Percentiles rank a stretch among this genome's conserved stretches.
Conservation (phyloP, 2,797 vertebrate genomes). For the Tiaroga cobitis region DNA sequence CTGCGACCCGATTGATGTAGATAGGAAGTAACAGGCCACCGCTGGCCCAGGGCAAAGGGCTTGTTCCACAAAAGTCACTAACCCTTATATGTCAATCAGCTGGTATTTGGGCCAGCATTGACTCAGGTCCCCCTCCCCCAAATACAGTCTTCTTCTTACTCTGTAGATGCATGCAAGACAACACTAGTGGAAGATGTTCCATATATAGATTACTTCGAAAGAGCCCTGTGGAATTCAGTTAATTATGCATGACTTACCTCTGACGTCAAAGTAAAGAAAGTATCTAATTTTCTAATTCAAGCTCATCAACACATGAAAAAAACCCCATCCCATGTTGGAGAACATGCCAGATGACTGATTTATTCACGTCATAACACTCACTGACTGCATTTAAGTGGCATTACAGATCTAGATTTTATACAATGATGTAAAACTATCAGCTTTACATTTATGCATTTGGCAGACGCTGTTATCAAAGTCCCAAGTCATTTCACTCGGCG, state of each 20-base stretch:
- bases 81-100: slow-evolving; percentile 69
- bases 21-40: slow-evolving; percentile 62
- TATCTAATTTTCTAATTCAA: slow-evolving; percentile 62
- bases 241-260: slow-evolving; percentile 62
- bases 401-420: slow-evolving; percentile 4
- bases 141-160: slow-evolving; percentile 20
- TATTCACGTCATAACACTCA: slow-evolving; percentile 20
- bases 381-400: slow-evolving; percentile 9
- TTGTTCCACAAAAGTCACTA: slow-evolving; percentile 67
- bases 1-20: slow-evolving; percentile 55
- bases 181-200: slow-evolving; percentile 43
- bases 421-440: not conserved
- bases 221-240: slow-evolving; percentile 54
- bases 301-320: slow-evolving; percentile 54
- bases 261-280: slow-evolving; percentile 59
- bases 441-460: not conserved
- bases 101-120: slow-evolving; percentile 68
- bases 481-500: no score
- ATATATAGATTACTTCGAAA: slow-evolving; percentile 50
- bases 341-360: slow-evolving; percentile 33
- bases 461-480: not conserved
- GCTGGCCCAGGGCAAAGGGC: slow-evolving; percentile 57
- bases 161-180: slow-evolving; percentile 45
- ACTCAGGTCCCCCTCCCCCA: slow-evolving; percentile 48
- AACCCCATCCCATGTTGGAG: slow-evolving; percentile 42